A percentile compares a stretch with the other conserved stretches of the same genome.
Conservation (phyloP, 2,797 vertebrate species). For the Microcaecilia unicolor region DNA sequence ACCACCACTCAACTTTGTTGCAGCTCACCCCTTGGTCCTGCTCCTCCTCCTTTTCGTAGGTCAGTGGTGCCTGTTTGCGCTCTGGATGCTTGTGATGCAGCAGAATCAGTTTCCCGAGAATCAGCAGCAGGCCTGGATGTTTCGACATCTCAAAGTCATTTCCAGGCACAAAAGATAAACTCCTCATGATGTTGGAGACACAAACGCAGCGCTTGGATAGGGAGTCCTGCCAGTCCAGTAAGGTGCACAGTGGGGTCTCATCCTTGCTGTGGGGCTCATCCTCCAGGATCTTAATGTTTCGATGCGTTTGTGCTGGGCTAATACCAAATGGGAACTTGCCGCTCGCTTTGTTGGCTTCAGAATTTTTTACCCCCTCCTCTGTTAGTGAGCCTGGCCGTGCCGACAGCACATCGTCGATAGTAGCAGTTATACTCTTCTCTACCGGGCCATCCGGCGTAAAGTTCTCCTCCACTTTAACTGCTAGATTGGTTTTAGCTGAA, state of each 20-base stretch:
- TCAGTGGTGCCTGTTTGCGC: slow-evolving; percentile 90
- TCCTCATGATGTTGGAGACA: slow-evolving; percentile 94
- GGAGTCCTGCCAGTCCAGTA: slow-evolving; percentile 94
- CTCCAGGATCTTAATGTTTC: slow-evolving; percentile 78
- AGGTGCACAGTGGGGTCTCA: slow-evolving; percentile 84
- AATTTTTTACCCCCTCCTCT: slow-evolving; percentile 46
- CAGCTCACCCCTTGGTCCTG: slow-evolving; percentile 84
- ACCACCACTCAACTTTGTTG: slow-evolving; percentile 97
- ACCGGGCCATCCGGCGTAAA: slow-evolving; percentile 28
- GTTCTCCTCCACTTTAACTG: slow-evolving; percentile 42
- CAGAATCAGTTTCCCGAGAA: slow-evolving; percentile 87
- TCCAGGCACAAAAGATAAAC: slow-evolving; percentile 93
- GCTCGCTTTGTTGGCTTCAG: slow-evolving; percentile 54
- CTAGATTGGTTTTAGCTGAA: slow-evolving; percentile 27
- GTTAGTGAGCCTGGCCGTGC: slow-evolving; percentile 65
- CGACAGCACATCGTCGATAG: slow-evolving; percentile 80
- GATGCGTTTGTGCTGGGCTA: slow-evolving; percentile 57
- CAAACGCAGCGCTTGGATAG: slow-evolving; percentile 90
- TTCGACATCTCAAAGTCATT: slow-evolving; percentile 98
- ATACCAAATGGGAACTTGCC: slow-evolving; percentile 55
- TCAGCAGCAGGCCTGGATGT: slow-evolving; percentile 87
- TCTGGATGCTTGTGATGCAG: slow-evolving; percentile 94
- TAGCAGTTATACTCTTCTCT: slow-evolving; percentile 71
- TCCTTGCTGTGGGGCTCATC: slow-evolving; percentile 97
- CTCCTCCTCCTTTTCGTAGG: slow-evolving; percentile 94